phyloP scores from a whole-genome alignment of 2,797 vertebrate species.

The Pseudochirops cupreus region DNA sequence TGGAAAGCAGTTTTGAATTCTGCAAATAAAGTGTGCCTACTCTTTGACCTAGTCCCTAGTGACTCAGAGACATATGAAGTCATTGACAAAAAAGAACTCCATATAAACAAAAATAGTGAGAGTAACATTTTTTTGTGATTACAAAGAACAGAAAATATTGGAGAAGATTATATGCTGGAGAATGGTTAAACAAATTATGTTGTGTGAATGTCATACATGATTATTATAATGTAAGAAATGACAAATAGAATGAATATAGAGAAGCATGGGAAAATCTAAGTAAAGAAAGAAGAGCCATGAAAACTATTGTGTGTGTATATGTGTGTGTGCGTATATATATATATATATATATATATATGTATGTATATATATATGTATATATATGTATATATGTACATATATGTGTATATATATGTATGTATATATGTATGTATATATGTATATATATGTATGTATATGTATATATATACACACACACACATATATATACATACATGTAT shows the following conservation, averaged over 20 bases:
- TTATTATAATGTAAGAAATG: neutral
- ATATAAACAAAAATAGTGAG: neutral
- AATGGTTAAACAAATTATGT: neutral
- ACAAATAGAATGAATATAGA: neutral
- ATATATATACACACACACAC: too few species aligned
- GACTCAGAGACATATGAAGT: neutral
- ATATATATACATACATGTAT: too few species aligned
- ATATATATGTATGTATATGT: too few species aligned
- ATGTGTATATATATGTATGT: neutral
- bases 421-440: neutral
- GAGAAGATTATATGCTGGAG: neutral
- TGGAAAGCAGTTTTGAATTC: neutral
- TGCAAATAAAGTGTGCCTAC: neutral
- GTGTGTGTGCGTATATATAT: neutral
- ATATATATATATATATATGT: too few species aligned
- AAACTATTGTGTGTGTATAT: too few species aligned
- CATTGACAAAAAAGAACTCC: neutral
- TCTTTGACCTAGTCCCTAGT: neutral
- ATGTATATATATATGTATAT: too few species aligned
- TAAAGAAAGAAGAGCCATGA: neutral
- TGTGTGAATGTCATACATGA: neutral
- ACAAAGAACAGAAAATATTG: neutral
- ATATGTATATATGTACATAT: too few species aligned
- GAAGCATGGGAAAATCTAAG: neutral
- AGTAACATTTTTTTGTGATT: neutral